Base-by-base conservation (phyloP, 2,797 vertebrate genomes). In the Sebastes flavidus region DNA sequence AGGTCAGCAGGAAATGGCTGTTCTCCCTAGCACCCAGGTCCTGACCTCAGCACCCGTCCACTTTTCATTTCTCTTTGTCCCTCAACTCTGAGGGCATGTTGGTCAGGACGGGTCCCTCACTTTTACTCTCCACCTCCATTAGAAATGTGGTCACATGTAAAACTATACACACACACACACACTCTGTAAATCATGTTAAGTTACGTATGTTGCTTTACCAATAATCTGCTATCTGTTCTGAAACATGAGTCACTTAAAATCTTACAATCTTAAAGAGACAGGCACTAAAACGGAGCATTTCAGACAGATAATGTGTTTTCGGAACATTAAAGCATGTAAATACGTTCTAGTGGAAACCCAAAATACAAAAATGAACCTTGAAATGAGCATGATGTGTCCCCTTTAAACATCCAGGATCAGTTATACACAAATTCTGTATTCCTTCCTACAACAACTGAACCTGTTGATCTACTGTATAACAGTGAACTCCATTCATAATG, bases 1-100 rank as follows among this genome's bases (percentile, higher is more conserved):
- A 85, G 95, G 95, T 95, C 94, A 94, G 93, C 93, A 96, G 95
- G 95, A 96, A 96, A 94, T 94, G 94, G 89, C 88, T 91, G 85
- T 92, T 94, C 91, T 95, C 82, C 88, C 76, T 87, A 83, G 92
- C 82, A 90, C 91, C 56, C 68, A 30, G 90, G 92, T 93, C 93
- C 86, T 85, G 87, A 92, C 91, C 91, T 77, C 78, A 70, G 86
- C 62, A 66, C 66, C 88, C 80, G 68, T 90, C 72, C 82, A 89
- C 91, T 92, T 93, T 94, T 93, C 82, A 91, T 93, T 94, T 92
- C 76, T 92, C 87, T 87, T 91, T 91, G 89, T 92, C 79, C 68
- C 29, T 70, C 59, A 72, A 54, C 36, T 74, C 34, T 68, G 65
- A 5, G 54, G 67, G 76, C 76, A 66, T 59, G 62, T 54, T 80